A percentile compares a stretch with the other conserved stretches of the same genome.
Evolutionary conservation across 2,113 vertebrate genomes (phyloP).

Genomic region (Emydocephalus ijimae): DNA sequence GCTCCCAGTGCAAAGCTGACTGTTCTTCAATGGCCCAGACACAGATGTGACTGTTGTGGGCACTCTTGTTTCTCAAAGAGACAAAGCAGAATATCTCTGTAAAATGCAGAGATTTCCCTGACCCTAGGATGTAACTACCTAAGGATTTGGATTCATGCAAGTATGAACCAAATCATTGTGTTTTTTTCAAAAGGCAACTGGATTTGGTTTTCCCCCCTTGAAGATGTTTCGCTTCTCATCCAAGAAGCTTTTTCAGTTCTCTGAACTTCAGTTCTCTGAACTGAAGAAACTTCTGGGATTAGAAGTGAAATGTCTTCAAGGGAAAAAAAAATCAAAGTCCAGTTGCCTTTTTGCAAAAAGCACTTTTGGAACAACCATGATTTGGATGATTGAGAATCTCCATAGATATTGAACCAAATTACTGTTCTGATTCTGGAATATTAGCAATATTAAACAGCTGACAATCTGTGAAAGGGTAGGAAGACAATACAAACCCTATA

Average conservation of each 20-base stretch:
- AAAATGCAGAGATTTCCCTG: not conserved
- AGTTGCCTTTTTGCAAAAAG: not conserved
- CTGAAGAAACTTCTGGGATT: not conserved
- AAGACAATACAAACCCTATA: not conserved
- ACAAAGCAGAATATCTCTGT: not conserved
- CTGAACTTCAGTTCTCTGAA: not conserved
- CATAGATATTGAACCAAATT: not conserved
- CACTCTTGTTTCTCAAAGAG: not conserved
- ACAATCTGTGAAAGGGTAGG: not conserved
- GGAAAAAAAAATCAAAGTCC: not conserved
- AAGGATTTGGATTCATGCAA: not conserved
- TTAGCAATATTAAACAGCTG: not conserved
- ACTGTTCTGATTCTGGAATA: not conserved
- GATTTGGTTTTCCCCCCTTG: not conserved
- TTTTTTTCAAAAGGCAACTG: not conserved
- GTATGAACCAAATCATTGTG: not conserved
- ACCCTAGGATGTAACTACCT: not conserved
- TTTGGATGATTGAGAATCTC: not conserved
- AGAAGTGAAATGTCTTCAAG: not conserved
- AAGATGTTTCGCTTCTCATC: not conserved
- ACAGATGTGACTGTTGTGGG: not conserved
- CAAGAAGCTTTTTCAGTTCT: not conserved
- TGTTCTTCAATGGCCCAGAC: not conserved
- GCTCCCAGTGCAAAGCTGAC: not conserved
- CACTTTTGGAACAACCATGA: not conserved